These are phyloP conservation scores for Magallana nippona DNA, from an alignment of 2,888 invertebrate species.

Conservation along the genomic window DNA sequence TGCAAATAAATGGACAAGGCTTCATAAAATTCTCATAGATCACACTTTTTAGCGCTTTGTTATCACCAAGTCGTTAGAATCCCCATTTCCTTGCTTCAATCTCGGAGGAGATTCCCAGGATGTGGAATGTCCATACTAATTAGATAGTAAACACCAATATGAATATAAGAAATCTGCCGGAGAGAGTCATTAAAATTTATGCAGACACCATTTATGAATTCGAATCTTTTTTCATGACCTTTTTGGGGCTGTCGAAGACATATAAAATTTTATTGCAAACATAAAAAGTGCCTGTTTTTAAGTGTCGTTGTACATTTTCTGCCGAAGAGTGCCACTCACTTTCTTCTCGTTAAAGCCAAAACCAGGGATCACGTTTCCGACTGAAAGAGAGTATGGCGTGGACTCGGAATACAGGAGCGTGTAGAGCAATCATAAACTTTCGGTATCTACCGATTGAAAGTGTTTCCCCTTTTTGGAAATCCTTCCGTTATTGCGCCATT, in stretches of 20 bases:
- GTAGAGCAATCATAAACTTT: constrained; percentile 46
- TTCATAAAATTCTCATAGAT: constrained; percentile 33
- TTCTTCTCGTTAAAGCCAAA: constrained; percentile 43
- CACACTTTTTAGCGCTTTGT: constrained; percentile 27
- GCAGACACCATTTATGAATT: constrained; percentile 33
- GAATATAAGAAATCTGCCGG: constrained; percentile 20
- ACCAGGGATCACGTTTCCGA: constrained; percentile 42
- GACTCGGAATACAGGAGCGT: constrained; percentile 45
- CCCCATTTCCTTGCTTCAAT: constrained; percentile 27
- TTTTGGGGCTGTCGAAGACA: constrained; percentile 17
- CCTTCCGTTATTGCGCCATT: constrained; percentile 56
- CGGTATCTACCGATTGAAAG: constrained; percentile 49
- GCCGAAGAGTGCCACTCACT: constrained; percentile 18
- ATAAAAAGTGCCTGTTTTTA: constrained; percentile 17
- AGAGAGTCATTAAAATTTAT: constrained; percentile 23
- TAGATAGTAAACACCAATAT: constrained; percentile 28
- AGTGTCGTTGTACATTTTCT: constrained; percentile 36
- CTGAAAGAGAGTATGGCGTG: constrained; percentile 36
- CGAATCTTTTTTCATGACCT: constrained; percentile 28
- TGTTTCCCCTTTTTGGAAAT: constrained; percentile 53
- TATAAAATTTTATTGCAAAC: constrained; percentile 24
- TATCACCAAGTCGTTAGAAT: constrained; percentile 25
- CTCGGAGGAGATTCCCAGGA: constrained; percentile 23
- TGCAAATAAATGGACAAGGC: constrained; percentile 30
- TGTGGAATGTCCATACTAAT: constrained; percentile 33